Conservation (phyloP, 2,113 vertebrate species). For the Chunga burmeisteri region DNA sequence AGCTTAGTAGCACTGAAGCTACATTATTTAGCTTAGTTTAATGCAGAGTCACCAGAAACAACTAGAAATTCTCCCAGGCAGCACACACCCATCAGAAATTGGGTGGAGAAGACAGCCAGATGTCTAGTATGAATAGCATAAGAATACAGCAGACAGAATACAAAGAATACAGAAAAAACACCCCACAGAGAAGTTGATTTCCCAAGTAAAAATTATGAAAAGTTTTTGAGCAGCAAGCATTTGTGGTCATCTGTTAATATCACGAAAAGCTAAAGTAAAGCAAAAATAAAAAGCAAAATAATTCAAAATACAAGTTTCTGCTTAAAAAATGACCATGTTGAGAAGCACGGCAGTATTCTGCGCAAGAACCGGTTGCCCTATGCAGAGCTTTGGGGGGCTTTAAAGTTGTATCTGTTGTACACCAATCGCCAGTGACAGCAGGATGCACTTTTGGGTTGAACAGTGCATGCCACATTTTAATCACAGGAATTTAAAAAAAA, state of each 20-base stretch:
- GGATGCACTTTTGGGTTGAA: not conserved
- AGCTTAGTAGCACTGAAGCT: not conserved
- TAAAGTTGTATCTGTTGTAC: not conserved
- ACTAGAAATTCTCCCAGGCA: conserved; percentile 22
- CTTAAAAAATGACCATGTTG: not conserved
- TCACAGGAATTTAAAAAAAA: not conserved
- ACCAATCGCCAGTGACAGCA: not conserved
- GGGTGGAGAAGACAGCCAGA: conserved; percentile 59
- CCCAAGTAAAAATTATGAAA: conserved; percentile 14
- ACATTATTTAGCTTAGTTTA: not conserved
- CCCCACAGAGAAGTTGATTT: conserved; percentile 26
- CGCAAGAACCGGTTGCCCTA: not conserved
- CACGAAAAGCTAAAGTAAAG: not conserved
- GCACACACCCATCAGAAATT: conserved; percentile 6
- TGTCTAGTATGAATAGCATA: conserved; percentile 50
- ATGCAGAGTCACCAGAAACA: conserved; percentile 2
- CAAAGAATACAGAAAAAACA: conserved; percentile 47
- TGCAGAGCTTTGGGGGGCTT: not conserved
- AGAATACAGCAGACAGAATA: conserved; percentile 60
- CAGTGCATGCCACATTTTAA: not conserved
- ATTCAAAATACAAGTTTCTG: not conserved
- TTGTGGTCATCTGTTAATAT: conserved; percentile 1
- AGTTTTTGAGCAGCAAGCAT: conserved; percentile 32
- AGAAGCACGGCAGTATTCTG: not conserved
- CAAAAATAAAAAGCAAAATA: not conserved